These are phyloP conservation scores for Pandemis heparana DNA, from an alignment of 2,888 invertebrate species.

Conservation along the genomic window DNA sequence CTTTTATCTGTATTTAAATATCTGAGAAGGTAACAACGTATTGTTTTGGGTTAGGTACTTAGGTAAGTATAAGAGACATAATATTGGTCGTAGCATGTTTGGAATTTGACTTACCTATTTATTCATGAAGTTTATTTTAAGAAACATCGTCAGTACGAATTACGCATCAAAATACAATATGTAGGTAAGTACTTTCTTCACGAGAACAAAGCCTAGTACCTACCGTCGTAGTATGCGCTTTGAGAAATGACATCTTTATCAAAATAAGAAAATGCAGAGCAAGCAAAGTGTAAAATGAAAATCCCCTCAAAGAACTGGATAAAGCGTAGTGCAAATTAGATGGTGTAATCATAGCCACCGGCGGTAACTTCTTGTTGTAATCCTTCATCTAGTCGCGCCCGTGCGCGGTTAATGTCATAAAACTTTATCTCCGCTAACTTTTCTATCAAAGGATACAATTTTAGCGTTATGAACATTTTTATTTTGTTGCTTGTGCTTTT, in stretches of 20 bases:
- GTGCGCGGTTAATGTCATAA: conserved; percentile 31
- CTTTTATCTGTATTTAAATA: conserved; percentile 23
- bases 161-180: too few relatives aligned
- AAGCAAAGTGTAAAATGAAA: too few relatives aligned
- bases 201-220: too few relatives aligned
- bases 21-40: neutral
- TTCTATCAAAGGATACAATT: conserved; percentile 13
- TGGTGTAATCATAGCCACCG: conserved; percentile 30
- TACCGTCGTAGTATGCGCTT: too few relatives aligned
- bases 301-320: conserved; percentile 8
- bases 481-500: conserved; percentile 20
- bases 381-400: conserved; percentile 30
- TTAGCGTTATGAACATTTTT: conserved; percentile 16
- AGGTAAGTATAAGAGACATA: neutral
- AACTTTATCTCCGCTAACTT: conserved; percentile 35
- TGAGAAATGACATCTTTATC: too few relatives aligned
- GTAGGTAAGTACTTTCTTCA: too few relatives aligned
- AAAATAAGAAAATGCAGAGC: too few relatives aligned
- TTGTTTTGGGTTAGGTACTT: neutral
- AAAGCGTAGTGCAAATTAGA: conserved; percentile 15
- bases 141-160: too few relatives aligned
- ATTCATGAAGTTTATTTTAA: too few relatives aligned
- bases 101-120: too few relatives aligned
- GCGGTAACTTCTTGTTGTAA: conserved; percentile 25
- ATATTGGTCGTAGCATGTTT: too few relatives aligned